phyloP scores from a whole-genome alignment of 1,140 invertebrate genomes.

The Lanistes nyassanus region DNA sequence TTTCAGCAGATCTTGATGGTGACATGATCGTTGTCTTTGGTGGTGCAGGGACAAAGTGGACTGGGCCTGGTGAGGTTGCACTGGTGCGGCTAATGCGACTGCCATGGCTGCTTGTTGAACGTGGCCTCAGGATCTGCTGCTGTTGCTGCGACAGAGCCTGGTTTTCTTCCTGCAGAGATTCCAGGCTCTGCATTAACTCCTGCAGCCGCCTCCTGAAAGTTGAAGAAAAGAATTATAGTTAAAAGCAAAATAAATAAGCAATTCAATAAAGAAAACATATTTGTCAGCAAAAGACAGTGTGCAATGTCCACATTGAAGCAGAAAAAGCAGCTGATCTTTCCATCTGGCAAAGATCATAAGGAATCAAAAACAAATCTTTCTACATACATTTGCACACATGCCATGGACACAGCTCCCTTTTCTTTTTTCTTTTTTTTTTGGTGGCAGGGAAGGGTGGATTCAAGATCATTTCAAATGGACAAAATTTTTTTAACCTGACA shows the following conservation, averaged over 20 bases:
- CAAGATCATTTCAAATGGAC: too few relatives aligned
- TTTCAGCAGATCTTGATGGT: too few relatives aligned
- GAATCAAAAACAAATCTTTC: too few relatives aligned
- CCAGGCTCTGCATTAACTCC: conserved; percentile 45
- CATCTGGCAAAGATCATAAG: too few relatives aligned
- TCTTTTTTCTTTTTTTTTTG: too few relatives aligned
- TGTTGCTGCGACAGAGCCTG: conserved; percentile 27
- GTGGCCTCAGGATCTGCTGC: conserved; percentile 33
- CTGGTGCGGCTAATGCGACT: conserved; percentile 21
- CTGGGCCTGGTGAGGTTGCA: conserved; percentile 1
- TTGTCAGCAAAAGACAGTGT: not conserved
- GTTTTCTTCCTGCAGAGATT: conserved; percentile 39
- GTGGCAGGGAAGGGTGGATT: too few relatives aligned
- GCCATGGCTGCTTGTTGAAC: conserved; percentile 26
- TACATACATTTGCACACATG: too few relatives aligned
- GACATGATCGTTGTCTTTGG: conserved; percentile 9
- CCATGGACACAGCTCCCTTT: too few relatives aligned
- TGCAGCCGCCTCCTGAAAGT: conserved; percentile 44
- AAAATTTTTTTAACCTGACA: too few relatives aligned
- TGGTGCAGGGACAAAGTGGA: conserved; percentile 16
- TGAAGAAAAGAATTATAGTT: not conserved
- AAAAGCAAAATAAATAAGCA: not conserved
- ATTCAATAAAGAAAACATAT: not conserved
- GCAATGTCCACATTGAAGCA: not conserved
- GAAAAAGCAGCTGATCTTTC: too few relatives aligned